phyloP scores from a whole-genome alignment of 2,797 vertebrate genomes.

The Crocodylus rhombifer region DNA sequence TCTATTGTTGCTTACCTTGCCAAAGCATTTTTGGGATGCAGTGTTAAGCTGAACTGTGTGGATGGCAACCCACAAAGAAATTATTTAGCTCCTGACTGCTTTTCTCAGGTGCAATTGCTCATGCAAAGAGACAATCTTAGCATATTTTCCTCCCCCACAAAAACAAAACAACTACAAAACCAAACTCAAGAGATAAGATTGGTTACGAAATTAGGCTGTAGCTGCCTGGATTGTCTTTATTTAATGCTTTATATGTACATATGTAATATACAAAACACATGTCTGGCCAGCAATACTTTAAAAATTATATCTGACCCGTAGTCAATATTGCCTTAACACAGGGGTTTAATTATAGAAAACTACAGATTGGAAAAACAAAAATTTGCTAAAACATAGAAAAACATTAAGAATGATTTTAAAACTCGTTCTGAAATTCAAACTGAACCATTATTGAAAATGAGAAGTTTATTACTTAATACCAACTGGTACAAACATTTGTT shows the following conservation, averaged over 20 bases:
- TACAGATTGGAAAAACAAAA: not conserved
- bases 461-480: not conserved
- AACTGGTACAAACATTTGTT: not conserved
- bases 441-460: not conserved
- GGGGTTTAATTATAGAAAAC: not conserved
- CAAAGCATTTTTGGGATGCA: not conserved
- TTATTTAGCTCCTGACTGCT: not conserved
- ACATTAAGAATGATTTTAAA: slow-evolving; percentile 12
- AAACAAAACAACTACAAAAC: not conserved
- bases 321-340: slow-evolving; percentile 46
- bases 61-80: not conserved
- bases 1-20: not conserved
- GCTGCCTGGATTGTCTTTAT: slow-evolving; percentile 57
- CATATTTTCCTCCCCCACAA: not conserved
- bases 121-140: not conserved
- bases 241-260: slow-evolving; percentile 10
- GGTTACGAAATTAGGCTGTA: not conserved
- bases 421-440: slow-evolving; percentile 26
- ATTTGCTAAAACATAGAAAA: slow-evolving; percentile 12
- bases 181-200: not conserved
- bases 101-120: not conserved
- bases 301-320: slow-evolving; percentile 50
- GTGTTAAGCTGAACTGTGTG: not conserved
- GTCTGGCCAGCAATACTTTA: slow-evolving; percentile 43
- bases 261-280: slow-evolving; percentile 44